These are phyloP conservation scores for Falco punctatus DNA, from an alignment of 2,113 vertebrate genomes.

Conservation along the genomic window DNA sequence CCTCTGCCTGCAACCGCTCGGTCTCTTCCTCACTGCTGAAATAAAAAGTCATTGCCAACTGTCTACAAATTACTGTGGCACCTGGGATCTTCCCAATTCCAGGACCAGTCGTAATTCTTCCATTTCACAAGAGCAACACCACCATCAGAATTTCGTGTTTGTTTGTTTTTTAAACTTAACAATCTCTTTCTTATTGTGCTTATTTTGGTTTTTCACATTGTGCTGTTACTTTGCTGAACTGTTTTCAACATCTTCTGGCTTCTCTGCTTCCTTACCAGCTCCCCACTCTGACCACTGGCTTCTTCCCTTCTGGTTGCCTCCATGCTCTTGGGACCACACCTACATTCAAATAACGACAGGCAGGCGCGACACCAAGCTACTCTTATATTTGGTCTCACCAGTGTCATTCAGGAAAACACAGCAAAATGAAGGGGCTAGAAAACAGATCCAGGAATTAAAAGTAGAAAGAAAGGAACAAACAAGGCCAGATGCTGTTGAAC, in stretches of 20 bases:
- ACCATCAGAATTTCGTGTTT: not conserved
- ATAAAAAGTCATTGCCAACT: not conserved
- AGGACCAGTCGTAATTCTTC: not conserved
- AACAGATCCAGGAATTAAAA: not conserved
- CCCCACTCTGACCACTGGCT: not conserved
- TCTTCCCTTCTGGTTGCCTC: not conserved
- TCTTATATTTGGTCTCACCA: not conserved
- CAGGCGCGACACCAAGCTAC: not conserved
- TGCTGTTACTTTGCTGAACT: not conserved
- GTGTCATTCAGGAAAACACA: not conserved
- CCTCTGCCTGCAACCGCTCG: not conserved
- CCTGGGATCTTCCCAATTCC: not conserved
- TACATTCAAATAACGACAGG: not conserved
- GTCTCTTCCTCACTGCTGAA: not conserved
- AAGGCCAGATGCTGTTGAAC: not conserved
- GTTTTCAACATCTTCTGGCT: not conserved
- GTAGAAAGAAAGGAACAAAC: not conserved
- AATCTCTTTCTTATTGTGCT: not conserved
- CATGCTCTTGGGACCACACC: not conserved
- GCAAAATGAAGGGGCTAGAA: fast-evolving
- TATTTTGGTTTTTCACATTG: fast-evolving
- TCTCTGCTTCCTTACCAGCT: not conserved
- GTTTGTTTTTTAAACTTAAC: not conserved
- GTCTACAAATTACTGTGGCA: not conserved
- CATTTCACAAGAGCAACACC: not conserved